Percentiles rank a stretch among this genome's conserved stretches.
These are phyloP conservation scores for Chrysaora quinquecirrha DNA, from an alignment of 30 jellyfish, hydroid and myxozoan species.

Conservation along the genomic window DNA sequence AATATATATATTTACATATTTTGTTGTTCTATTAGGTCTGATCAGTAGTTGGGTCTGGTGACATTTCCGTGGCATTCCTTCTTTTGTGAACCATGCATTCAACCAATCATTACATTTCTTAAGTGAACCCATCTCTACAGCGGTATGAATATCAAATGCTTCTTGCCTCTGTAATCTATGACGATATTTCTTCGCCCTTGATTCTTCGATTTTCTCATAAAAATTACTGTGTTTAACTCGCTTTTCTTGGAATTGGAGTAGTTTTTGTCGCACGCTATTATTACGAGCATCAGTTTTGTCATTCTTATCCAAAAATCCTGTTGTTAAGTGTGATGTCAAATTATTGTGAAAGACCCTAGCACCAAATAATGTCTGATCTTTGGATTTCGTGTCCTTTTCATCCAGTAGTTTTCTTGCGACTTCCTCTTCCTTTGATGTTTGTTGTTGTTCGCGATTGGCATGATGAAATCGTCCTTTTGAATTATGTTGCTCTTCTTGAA, in stretches of 20 bases:
- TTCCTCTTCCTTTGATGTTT: not conserved
- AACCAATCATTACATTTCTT: constrained; percentile 5
- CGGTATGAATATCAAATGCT: not conserved
- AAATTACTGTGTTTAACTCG: not conserved
- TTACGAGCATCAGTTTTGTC: not conserved
- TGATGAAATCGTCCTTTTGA: too few relatives aligned
- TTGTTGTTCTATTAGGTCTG: not conserved
- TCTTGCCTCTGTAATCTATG: not conserved
- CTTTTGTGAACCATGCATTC: not conserved
- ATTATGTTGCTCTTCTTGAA: not conserved
- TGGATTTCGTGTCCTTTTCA: not conserved
- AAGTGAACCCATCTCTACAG: not conserved
- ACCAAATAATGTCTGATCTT: not conserved
- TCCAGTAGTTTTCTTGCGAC: not conserved
- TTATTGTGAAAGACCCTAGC: not conserved
- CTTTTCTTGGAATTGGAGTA: not conserved
- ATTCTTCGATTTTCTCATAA: not conserved
- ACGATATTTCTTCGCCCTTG: not conserved
- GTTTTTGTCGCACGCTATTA: not conserved
- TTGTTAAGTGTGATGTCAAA: not conserved
- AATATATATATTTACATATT: too few relatives aligned
- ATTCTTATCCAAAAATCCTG: not conserved
- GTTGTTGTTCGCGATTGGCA: not conserved
- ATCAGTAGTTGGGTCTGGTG: not conserved
- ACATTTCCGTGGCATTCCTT: not conserved